Percentiles rank a stretch among this genome's conserved stretches.
Evolutionary conservation across 2,888 invertebrate genomes (phyloP).

Genomic region (Schizotus pectinicornis): DNA sequence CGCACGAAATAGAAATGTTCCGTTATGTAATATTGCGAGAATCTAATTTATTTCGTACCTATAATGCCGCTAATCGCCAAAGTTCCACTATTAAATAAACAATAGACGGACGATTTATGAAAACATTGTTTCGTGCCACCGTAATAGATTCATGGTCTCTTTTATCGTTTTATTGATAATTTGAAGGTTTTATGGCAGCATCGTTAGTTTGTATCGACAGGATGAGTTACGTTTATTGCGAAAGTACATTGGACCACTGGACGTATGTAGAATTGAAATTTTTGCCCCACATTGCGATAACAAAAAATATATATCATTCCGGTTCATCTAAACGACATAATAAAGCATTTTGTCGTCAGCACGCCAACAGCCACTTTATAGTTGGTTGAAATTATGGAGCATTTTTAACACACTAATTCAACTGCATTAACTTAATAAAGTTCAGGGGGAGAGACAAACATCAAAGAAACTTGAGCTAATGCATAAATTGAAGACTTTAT

Average conservation of each 20-base stretch:
- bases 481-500: slow-evolving; percentile 7
- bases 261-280: background rate
- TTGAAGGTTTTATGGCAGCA: slow-evolving; percentile 8
- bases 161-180: slow-evolving; percentile 14
- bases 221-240: background rate
- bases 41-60: slow-evolving; percentile 18
- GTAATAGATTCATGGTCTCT: slow-evolving; percentile 20
- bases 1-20: slow-evolving; percentile 22
- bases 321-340: background rate
- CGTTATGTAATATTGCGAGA: slow-evolving; percentile 26
- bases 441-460: background rate
- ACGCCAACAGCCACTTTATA: background rate
- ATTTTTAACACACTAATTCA: too few relatives aligned
- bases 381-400: background rate
- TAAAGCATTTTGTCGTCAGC: background rate
- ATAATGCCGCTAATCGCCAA: slow-evolving; percentile 17
- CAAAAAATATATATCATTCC: too few relatives aligned
- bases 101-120: background rate
- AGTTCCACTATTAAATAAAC: slow-evolving; percentile 18
- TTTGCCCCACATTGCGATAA: background rate
- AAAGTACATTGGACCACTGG: background rate
- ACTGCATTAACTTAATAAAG: too few relatives aligned
- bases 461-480: slow-evolving; percentile 17
- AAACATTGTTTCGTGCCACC: slow-evolving; percentile 7
- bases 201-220: background rate